Conservation (phyloP, 23 tunicate species). For the Ciona savignyi region DNA sequence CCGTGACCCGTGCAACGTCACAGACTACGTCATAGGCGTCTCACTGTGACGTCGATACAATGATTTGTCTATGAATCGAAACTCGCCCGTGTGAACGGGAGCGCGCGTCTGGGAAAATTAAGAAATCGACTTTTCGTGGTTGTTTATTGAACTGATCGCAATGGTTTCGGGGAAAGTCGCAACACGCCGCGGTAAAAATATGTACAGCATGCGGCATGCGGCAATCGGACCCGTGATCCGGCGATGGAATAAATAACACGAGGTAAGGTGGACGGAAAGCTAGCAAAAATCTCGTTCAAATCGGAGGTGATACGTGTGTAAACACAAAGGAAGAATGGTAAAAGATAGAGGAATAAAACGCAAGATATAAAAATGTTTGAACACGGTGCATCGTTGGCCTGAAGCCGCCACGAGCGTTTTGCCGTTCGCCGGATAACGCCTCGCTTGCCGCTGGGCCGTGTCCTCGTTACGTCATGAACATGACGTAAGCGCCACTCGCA, state of each 20-base stretch:
- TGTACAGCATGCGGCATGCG: not conserved
- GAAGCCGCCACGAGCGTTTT: not conserved
- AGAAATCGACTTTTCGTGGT: not conserved
- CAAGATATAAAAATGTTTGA: not conserved
- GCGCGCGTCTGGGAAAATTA: not conserved
- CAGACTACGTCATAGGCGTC: not conserved
- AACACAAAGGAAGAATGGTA: not conserved
- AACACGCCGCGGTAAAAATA: not conserved
- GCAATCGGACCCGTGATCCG: not conserved
- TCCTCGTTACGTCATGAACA: not conserved
- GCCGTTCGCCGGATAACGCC: not conserved
- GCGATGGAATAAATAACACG: not conserved
- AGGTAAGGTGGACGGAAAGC: not conserved
- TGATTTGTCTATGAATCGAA: not conserved
- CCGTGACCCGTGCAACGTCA: not conserved
- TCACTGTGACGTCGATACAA: not conserved
- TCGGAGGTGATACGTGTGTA: not conserved
- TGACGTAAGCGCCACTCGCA: not conserved
- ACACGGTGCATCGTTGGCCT: not conserved
- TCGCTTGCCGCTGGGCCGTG: not conserved
- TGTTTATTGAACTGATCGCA: not conserved
- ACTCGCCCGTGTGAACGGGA: not conserved
- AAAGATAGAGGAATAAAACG: not conserved
- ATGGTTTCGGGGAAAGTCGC: not conserved
- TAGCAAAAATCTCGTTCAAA: not conserved